A percentile compares a stretch with the other conserved stretches of the same genome.
phyloP scores from a whole-genome alignment of 2,888 invertebrate species.

The Andricus curvator region DNA sequence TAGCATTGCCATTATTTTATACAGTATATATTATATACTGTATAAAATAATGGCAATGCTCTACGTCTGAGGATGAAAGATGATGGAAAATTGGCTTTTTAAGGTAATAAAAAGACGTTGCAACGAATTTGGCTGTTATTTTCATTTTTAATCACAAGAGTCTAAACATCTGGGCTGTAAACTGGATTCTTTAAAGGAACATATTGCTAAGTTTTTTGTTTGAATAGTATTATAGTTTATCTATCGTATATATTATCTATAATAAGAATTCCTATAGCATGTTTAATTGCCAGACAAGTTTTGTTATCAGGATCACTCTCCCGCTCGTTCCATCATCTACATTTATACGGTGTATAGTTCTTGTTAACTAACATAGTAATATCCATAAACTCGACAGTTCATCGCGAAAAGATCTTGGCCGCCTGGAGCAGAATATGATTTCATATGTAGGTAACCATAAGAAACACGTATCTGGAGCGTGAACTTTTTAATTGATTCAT shows the following conservation, averaged over 20 bases:
- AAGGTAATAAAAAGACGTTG: too few relatives aligned
- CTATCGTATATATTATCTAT: too few relatives aligned
- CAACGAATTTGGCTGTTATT: too few relatives aligned
- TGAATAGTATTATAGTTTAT: too few relatives aligned
- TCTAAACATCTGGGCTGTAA: too few relatives aligned
- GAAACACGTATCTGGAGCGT: slow-evolving; percentile 34
- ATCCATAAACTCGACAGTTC: slow-evolving; percentile 15
- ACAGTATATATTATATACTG: too few relatives aligned
- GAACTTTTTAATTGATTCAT: slow-evolving; percentile 41
- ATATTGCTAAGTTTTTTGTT: too few relatives aligned
- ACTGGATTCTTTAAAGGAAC: too few relatives aligned
- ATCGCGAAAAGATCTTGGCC: background rate
- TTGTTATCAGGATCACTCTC: slow-evolving; percentile 38
- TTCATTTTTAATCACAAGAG: too few relatives aligned
- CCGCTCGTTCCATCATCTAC: background rate
- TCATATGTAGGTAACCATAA: slow-evolving; percentile 17
- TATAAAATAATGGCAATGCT: background rate
- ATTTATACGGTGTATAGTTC: slow-evolving; percentile 22
- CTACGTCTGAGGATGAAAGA: background rate
- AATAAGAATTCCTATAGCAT: background rate
- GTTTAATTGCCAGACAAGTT: slow-evolving; percentile 24
- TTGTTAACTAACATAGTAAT: slow-evolving; percentile 9
- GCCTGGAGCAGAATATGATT: slow-evolving; percentile 22
- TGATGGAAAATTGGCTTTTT: too few relatives aligned
- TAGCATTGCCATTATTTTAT: too few relatives aligned